Base-by-base conservation (phyloP, 2,888 invertebrate genomes). In the Periphyllus acericola region DNA sequence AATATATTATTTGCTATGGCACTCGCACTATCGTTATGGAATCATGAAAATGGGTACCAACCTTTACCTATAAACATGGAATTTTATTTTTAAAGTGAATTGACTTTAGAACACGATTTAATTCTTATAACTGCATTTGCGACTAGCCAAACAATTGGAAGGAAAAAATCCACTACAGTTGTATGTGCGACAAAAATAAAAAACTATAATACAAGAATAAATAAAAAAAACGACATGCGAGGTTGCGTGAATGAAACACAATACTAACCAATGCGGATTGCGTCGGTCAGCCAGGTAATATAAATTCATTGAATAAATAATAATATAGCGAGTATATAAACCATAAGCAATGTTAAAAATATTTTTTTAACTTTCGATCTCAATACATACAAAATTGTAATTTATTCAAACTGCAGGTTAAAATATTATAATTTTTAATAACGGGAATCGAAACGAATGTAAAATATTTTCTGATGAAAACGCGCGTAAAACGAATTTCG, bases 301-400 rank as follows among this genome's bases (percentile, higher is more conserved):
- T 68, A 46, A 71, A 82, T 80, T 80, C 40, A 66, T 82, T 71
- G 46, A 82, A 82, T 82, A 34, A 46, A 82, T 82, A 81, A 68
- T 68, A 68, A 68, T 25, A 29, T 68, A 68, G 29, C 8, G 0
- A 11, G 68, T 68, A 68, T 29, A 68, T 71, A 29, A 71, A 32
- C 14, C 3, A 29, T 32, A 71, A 17, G 29, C 25, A n/a, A n/a
- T 8, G 11, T 25, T 29, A 71, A 32, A 29, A 71, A 11, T 4
- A 71, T 14, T 71, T 29, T 32, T 29, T 29, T 32, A 29, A 71
- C 71, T 71, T n/a, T 29, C 32, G 71, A 60, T 60, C 21, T 25
- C 25, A 60, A 60, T 52, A 52, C 19, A 14, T 46, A 60, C 25
- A 60, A 25, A 60, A 25, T 1, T 60, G 46, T 60, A 25, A 25